Percentiles rank a stretch among this genome's conserved stretches.
Conservation (phyloP, 2,797 vertebrate species). For the Anguilla marmorata region DNA sequence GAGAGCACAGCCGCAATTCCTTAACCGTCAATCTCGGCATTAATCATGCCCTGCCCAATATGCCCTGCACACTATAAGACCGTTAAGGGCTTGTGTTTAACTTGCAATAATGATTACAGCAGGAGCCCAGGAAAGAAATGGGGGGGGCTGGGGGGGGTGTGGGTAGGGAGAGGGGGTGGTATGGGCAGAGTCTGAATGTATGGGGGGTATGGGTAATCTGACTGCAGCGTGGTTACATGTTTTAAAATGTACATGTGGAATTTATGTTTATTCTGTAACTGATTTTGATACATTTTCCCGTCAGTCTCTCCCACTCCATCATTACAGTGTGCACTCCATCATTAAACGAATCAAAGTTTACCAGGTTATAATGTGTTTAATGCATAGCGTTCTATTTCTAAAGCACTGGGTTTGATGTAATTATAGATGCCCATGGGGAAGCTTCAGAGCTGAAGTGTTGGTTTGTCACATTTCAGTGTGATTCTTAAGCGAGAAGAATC, state of each 20-base stretch:
- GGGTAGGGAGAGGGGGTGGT: no score
- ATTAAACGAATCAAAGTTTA: no score
- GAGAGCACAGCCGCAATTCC: not conserved
- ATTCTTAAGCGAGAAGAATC: not conserved
- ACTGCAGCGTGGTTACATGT: not conserved
- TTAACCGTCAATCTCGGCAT: not conserved
- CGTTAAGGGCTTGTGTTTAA: not conserved
- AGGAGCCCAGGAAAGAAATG: not conserved
- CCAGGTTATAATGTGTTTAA: no score
- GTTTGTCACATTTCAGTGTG: not conserved
- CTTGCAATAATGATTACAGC: not conserved
- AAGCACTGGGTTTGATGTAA: not conserved
- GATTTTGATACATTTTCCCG: no score
- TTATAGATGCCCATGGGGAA: not conserved
- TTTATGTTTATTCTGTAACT: no score
- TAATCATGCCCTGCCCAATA: not conserved
- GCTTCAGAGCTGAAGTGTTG: not conserved
- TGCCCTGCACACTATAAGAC: not conserved
- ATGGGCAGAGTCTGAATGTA: no score
- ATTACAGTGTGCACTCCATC: no score
- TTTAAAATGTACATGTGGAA: not conserved
- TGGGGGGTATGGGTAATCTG: not conserved
- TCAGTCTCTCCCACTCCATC: no score
- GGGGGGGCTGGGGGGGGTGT: no score
- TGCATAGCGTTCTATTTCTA: not conserved